These are phyloP conservation scores for Phataginus tetradactyla DNA, from an alignment of 2,797 vertebrate genomes.

Conservation along the genomic window DNA sequence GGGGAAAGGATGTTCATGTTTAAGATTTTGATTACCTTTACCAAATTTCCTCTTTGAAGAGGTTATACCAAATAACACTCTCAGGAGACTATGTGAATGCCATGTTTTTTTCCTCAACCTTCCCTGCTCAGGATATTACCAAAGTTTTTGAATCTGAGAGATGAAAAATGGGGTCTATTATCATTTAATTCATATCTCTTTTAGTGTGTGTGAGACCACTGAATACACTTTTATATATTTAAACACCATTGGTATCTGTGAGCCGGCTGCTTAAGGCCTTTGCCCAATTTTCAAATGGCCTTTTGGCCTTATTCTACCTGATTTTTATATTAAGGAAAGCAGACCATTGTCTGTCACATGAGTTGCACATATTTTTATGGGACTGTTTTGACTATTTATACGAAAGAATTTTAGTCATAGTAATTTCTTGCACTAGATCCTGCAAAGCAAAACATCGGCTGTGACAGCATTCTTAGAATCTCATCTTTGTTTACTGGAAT, in stretches of 20 bases:
- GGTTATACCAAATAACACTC: fast-evolving
- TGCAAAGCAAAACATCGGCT: not conserved
- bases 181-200: not conserved
- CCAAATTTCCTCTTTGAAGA: not conserved
- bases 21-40: not conserved
- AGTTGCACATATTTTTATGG: not conserved
- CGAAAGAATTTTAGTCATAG: not conserved
- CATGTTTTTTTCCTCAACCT: not conserved
- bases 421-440: not conserved
- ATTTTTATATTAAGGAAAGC: not conserved
- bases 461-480: not conserved
- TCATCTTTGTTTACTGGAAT: not conserved
- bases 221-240: not conserved
- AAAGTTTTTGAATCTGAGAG: not conserved
- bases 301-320: not conserved
- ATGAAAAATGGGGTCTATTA: not conserved
- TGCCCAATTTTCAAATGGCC: not conserved
- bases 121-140: not conserved
- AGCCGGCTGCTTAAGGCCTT: not conserved
- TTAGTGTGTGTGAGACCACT: not conserved
- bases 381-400: not conserved
- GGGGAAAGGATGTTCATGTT: not conserved
- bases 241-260: not conserved
- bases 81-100: fast-evolving
- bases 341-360: not conserved